A percentile compares a stretch with the other conserved stretches of the same genome.
These are phyloP conservation scores for Phycodurus eques DNA, from an alignment of 2,113 vertebrate species.

Conservation along the genomic window DNA sequence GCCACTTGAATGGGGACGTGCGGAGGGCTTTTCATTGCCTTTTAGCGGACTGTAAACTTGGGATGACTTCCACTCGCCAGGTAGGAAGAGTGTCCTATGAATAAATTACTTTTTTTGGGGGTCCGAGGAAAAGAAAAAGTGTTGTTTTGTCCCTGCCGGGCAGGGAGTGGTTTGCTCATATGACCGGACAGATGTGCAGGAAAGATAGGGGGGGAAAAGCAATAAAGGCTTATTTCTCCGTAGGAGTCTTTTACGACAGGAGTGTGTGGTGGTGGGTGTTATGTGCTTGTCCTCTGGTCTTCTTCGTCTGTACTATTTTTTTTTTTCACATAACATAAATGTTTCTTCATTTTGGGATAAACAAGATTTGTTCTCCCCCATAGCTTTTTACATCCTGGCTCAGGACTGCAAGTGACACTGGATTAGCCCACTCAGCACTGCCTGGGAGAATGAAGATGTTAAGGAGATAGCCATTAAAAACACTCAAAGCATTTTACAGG, in stretches of 20 bases:
- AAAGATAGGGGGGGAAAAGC: constrained; percentile 44
- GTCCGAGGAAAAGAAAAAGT: not conserved
- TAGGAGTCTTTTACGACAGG: constrained; percentile 38
- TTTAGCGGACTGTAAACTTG: constrained; percentile 60
- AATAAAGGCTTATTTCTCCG: constrained; percentile 50
- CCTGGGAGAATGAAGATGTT: constrained; percentile 8
- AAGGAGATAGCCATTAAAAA: constrained; percentile 31
- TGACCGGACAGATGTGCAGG: constrained; percentile 20
- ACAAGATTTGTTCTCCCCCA: constrained; percentile 1
- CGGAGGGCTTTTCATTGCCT: constrained; percentile 48
- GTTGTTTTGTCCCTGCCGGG: constrained; percentile 29
- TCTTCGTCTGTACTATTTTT: constrained; percentile 3
- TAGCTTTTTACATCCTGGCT: constrained; percentile 11
- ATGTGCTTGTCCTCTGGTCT: not conserved
- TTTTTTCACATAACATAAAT: not conserved
- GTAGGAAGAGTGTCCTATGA: constrained; percentile 28
- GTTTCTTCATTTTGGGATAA: constrained; percentile 14
- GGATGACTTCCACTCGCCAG: constrained; percentile 58
- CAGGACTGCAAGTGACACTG: constrained; percentile 20
- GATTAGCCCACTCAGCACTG: constrained; percentile 24
- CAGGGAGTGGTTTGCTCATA: constrained; percentile 41
- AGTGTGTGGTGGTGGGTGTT: constrained; percentile 10
- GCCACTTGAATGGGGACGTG: constrained; percentile 66
- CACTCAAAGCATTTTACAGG: constrained; percentile 29
- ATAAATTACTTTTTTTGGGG: constrained; percentile 2